A percentile compares a stretch with the other conserved stretches of the same genome.
These are phyloP conservation scores for Sebastes miniatus DNA, from an alignment of 2,797 vertebrate genomes.

Conservation along the genomic window DNA sequence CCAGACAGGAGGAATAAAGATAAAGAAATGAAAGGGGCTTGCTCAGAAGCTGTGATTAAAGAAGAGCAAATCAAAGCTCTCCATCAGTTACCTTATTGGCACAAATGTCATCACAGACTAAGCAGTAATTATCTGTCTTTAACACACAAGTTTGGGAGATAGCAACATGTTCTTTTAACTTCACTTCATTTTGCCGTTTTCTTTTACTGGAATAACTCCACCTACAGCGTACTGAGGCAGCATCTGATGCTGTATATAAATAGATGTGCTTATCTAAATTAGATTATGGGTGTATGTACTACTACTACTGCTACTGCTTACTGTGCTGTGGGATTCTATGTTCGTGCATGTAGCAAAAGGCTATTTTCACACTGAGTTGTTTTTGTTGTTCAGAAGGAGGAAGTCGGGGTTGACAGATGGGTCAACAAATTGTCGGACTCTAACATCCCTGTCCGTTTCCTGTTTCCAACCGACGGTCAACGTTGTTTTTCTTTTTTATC, in stretches of 20 bases:
- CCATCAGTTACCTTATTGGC: neutral
- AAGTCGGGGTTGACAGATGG: neutral
- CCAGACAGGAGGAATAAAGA: neutral
- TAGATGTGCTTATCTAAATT: neutral
- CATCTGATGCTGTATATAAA: neutral
- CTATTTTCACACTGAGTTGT: neutral
- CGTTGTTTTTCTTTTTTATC: neutral
- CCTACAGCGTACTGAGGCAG: neutral
- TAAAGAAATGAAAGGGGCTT: neutral
- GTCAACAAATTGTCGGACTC: too few species aligned
- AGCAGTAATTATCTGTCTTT: neutral
- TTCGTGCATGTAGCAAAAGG: neutral
- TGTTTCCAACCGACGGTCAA: neutral
- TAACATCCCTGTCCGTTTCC: too few species aligned
- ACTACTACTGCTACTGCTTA: neutral
- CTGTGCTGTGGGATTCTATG: neutral
- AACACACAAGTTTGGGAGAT: neutral
- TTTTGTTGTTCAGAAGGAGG: neutral
- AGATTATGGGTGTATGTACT: neutral
- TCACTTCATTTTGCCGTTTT: neutral
- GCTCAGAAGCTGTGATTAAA: slow-evolving; percentile 1
- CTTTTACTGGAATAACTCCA: neutral
- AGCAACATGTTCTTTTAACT: neutral
- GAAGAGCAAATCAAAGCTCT: slow-evolving; percentile 13
- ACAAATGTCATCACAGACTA: neutral